Evolutionary conservation across 2,113 vertebrate species (phyloP).

Genomic region (Neopipo cinnamomea): DNA sequence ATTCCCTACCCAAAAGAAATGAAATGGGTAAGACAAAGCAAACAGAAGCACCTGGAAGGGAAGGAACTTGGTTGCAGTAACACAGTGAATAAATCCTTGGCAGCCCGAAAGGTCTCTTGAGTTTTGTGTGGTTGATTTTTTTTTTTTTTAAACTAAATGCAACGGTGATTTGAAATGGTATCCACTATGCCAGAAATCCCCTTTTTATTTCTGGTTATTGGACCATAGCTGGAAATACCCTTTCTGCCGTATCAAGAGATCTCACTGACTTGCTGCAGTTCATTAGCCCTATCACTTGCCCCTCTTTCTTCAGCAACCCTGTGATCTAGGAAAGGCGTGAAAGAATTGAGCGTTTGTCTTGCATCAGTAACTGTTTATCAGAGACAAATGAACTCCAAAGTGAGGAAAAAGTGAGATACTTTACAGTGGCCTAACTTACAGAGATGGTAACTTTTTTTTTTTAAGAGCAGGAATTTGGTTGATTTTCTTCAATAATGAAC

Average conservation of each 20-base stretch:
- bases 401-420: background rate
- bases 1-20: background rate
- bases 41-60: conserved; percentile 25
- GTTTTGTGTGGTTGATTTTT: background rate
- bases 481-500: background rate
- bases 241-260: background rate
- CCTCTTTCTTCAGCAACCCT: background rate
- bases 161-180: background rate
- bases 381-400: background rate
- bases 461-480: background rate
- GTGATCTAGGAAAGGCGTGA: background rate
- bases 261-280: background rate
- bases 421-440: background rate
- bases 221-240: background rate
- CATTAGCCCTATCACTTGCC: background rate
- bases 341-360: background rate
- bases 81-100: background rate
- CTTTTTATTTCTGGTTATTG: background rate
- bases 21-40: background rate
- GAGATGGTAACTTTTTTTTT: background rate
- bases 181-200: background rate
- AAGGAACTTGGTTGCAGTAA: background rate
- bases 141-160: background rate
- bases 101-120: background rate
- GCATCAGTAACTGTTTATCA: background rate